These are phyloP conservation scores for Forbesichthys agassizii DNA, from an alignment of 2,113 vertebrate species.

Conservation along the genomic window DNA sequence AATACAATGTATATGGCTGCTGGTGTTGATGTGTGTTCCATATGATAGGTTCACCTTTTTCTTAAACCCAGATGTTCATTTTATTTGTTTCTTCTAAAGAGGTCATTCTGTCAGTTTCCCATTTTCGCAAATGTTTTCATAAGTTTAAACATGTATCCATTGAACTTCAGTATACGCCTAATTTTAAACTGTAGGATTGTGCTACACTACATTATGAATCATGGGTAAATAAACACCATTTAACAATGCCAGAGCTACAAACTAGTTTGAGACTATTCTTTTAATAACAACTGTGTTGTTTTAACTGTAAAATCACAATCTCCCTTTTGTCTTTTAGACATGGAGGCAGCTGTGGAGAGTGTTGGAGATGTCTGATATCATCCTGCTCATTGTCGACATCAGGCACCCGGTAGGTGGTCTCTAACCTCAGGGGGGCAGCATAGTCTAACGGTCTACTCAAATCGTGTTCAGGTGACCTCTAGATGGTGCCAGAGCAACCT, in stretches of 20 bases:
- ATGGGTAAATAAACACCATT: not conserved
- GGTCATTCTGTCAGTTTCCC: no score
- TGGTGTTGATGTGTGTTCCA: no score
- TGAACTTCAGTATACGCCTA: no score
- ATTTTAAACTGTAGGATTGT: no score
- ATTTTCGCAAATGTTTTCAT: no score
- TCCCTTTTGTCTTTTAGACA: conserved; percentile 71
- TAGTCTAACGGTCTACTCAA: no score
- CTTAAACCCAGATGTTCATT: no score
- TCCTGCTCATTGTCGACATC: conserved; percentile 88
- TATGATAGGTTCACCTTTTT: no score
- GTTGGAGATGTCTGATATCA: conserved; percentile 91
- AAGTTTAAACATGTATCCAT: no score
- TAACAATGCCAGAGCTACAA: not conserved
- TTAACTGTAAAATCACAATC: not conserved
- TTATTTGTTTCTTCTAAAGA: no score
- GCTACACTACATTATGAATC: not conserved
- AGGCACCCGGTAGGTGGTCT: conserved; percentile 84
- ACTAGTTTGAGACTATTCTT: not conserved
- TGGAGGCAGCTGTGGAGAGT: conserved; percentile 95
- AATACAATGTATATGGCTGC: not conserved
- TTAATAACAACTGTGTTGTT: not conserved
- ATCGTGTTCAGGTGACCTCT: conserved; percentile 26
- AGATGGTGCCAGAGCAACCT: conserved; percentile 53
- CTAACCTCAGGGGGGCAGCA: not conserved